These are phyloP conservation scores for Monopis laevigella DNA, from an alignment of 2,888 invertebrate species.

Conservation along the genomic window DNA sequence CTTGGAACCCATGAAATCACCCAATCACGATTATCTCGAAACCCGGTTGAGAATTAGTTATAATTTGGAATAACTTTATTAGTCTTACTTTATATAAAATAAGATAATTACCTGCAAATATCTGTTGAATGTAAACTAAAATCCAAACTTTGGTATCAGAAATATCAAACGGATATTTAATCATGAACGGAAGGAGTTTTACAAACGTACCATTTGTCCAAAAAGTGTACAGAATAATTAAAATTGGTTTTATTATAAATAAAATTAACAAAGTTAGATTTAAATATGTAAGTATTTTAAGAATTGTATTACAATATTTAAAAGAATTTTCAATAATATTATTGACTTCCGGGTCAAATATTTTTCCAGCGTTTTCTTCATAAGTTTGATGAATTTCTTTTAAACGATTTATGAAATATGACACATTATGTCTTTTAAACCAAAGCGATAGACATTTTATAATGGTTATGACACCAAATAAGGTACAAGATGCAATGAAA, in stretches of 20 bases:
- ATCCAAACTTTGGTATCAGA: conserved; percentile 1
- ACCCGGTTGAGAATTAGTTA: too few species aligned
- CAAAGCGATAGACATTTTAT: neutral
- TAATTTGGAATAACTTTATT: too few species aligned
- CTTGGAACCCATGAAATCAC: too few species aligned
- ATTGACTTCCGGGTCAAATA: neutral
- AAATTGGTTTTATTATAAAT: neutral
- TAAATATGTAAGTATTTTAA: neutral
- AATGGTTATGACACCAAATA: neutral
- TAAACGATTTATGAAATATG: neutral
- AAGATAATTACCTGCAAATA: conserved; percentile 1
- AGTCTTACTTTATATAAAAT: too few species aligned
- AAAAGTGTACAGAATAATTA: conserved; percentile 2
- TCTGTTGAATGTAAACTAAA: neutral
- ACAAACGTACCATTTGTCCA: neutral
- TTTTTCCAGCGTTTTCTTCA: neutral
- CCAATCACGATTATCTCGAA: too few species aligned
- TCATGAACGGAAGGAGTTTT: neutral
- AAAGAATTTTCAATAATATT: neutral
- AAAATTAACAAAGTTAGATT: neutral
- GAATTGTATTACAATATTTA: neutral
- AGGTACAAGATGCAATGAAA: neutral
- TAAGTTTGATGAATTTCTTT: neutral
- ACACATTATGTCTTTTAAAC: neutral
- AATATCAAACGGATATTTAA: neutral